Base-by-base conservation (phyloP, 1,140 invertebrate species). In the Nixonia krombeini region DNA sequence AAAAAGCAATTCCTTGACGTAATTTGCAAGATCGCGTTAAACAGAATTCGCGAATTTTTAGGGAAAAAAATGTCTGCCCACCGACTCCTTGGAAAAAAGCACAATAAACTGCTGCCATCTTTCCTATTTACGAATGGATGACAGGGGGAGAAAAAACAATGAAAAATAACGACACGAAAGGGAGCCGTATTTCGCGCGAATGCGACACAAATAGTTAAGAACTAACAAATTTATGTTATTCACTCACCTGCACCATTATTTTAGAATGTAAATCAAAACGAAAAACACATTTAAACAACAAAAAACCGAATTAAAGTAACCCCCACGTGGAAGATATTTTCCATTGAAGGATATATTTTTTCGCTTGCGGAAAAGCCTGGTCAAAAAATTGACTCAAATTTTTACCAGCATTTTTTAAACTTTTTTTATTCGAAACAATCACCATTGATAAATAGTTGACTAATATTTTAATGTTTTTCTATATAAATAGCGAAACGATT, bases 81-180 rank as follows among this genome's bases (percentile, higher is more conserved):
- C 56, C 70, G 72, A 74, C 70, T 73, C 65, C 73, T 68, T 73
- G 79, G 79, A 83, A 83, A 84, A 85, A 85, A 85, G 79, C 78
- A 82, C 79, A 85, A 82, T 82, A 85, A 85, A 84, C 83, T 82
- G 81, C 81, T 85, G 81, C 82, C 83, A 84, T 85, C 81, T 83
- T 85, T 83, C 80, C 81, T 83, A 84, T 83, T 84, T 83, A 83
- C 81, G 83, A 84, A 83, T 84, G 82, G 82, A 83, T 83, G 81
- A 81, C 78, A 83, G 80, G 68, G 69, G 59, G 75, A 81, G 80
- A 82, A 81, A 82, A 85, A 83, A 80, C 78, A 83, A 83, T 79
- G 70, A 81, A 83, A 83, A 84, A 83, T 78, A 76, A 66, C 74
- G 75, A 75, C 69, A 58, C 63, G 71, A 73, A 79, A 75, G 79